Percentiles rank a stretch among this genome's conserved stretches.
Evolutionary conservation across 2,888 invertebrate genomes (phyloP).

Genomic region (Lasioglossum oenotherae): DNA sequence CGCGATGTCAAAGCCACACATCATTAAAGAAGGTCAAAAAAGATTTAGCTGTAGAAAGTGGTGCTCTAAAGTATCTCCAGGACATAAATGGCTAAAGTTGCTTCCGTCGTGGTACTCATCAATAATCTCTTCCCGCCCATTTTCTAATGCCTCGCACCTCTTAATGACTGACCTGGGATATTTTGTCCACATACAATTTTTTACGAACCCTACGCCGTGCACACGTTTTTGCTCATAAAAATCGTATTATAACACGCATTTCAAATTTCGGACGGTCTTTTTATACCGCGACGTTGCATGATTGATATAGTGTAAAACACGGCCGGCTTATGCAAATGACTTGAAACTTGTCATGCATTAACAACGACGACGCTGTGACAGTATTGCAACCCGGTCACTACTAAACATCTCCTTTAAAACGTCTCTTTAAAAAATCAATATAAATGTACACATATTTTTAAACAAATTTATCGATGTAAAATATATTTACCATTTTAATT

Average conservation of each 20-base stretch:
- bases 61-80: neutral
- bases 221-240: neutral
- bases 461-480: no score
- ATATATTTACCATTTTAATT: no score
- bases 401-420: neutral
- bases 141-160: neutral
- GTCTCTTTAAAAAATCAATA: no score
- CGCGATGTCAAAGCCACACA: neutral
- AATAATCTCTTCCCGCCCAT: neutral
- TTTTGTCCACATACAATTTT: neutral
- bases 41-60: neutral
- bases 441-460: no score
- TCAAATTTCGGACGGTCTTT: constrained; percentile 1
- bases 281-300: neutral
- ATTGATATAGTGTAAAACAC: neutral
- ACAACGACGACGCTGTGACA: neutral
- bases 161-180: neutral
- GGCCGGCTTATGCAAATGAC: constrained; percentile 1
- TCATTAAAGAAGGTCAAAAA: neutral
- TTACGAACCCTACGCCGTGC: neutral
- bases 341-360: neutral
- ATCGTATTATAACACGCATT: neutral
- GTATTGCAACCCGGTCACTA: neutral
- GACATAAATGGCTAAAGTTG: neutral
- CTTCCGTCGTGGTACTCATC: constrained; percentile 1